phyloP scores from a whole-genome alignment of 2,888 invertebrate species.

The Ommatoiulus sabulosus region DNA sequence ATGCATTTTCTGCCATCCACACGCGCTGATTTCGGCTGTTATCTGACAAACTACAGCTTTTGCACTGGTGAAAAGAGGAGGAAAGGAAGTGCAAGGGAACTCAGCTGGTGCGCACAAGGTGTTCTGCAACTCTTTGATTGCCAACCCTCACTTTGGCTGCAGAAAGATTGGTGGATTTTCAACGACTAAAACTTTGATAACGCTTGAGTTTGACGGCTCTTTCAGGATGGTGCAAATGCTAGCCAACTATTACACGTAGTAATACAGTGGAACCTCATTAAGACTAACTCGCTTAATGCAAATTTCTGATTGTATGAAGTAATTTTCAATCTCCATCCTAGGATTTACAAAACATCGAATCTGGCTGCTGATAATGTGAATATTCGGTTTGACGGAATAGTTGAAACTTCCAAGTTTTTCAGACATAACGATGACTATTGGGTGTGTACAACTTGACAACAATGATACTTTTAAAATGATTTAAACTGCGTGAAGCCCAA shows the following conservation, averaged over 20 bases:
- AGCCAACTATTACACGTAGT: neutral
- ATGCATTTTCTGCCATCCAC: slow-evolving; percentile 47
- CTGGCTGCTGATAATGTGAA: too few species aligned
- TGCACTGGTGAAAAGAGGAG: neutral
- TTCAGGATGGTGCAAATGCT: neutral
- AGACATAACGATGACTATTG: too few species aligned
- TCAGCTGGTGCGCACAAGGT: slow-evolving; percentile 14
- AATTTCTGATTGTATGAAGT: too few species aligned
- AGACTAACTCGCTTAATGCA: neutral
- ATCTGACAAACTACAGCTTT: slow-evolving; percentile 42
- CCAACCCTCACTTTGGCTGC: neutral
- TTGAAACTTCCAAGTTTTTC: too few species aligned
- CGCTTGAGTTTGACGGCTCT: neutral
- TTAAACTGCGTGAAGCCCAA: too few species aligned
- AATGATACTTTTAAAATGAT: too few species aligned
- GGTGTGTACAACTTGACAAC: too few species aligned
- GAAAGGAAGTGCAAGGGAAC: neutral
- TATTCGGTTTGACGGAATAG: too few species aligned
- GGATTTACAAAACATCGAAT: too few species aligned
- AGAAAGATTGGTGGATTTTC: neutral
- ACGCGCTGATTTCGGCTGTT: slow-evolving; percentile 20
- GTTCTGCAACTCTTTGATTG: neutral
- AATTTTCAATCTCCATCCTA: too few species aligned
- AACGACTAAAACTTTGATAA: neutral
- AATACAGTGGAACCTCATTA: neutral